Evolutionary conservation across 1,140 invertebrate species (phyloP).

Genomic region (Saxidomus purpurata): DNA sequence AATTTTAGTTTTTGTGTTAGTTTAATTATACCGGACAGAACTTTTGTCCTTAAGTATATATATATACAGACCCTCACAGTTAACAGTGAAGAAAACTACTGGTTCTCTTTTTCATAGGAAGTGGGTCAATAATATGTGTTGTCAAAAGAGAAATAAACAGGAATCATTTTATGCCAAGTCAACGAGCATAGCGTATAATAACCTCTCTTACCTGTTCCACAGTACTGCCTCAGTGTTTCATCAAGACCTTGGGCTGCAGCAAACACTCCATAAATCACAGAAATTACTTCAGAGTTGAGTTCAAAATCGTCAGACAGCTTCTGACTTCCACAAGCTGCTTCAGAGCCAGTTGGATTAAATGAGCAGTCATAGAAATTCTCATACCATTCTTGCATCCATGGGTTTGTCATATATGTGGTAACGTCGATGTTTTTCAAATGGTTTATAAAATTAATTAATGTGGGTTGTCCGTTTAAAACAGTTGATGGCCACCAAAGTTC

Average conservation of each 20-base stretch:
- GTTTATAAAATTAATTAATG: constrained; percentile 69
- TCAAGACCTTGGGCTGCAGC: constrained; percentile 79
- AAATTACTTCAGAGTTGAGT: constrained; percentile 54
- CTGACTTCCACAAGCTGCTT: constrained; percentile 58
- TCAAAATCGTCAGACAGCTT: constrained; percentile 72
- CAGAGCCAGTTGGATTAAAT: constrained; percentile 64
- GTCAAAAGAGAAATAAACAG: too few relatives aligned
- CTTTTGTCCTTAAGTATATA: too few relatives aligned
- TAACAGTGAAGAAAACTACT: too few relatives aligned
- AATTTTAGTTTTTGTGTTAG: too few relatives aligned
- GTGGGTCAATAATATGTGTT: too few relatives aligned
- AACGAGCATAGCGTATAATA: too few relatives aligned
- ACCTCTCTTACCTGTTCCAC: constrained; percentile 69
- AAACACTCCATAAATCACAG: constrained; percentile 79
- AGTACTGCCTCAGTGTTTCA: constrained; percentile 76
- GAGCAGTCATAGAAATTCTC: constrained; percentile 79
- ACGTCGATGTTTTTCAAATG: constrained; percentile 73
- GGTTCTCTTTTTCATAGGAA: too few relatives aligned
- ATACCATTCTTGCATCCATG: constrained; percentile 84
- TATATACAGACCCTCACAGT: too few relatives aligned
- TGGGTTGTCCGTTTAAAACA: constrained; percentile 33
- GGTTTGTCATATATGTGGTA: constrained; percentile 76
- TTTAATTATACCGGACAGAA: too few relatives aligned
- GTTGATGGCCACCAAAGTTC: constrained; percentile 17
- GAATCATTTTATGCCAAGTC: too few relatives aligned